These are phyloP conservation scores for Lonchura striata DNA, from an alignment of 2,113 vertebrate genomes.

Conservation along the genomic window DNA sequence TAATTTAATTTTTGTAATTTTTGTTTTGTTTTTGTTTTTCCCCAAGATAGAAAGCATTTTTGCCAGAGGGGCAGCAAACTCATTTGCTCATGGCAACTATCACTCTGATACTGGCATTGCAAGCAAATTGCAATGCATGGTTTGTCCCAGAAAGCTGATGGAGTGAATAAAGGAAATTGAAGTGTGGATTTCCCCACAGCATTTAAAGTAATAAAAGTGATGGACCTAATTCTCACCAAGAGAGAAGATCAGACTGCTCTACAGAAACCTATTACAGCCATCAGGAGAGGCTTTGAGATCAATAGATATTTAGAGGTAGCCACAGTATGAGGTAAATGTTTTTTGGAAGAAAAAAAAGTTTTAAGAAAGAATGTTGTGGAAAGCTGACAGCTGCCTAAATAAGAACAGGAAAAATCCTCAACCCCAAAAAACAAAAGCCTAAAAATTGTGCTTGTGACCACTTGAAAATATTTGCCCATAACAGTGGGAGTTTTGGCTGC, in stretches of 20 bases:
- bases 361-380: neutral
- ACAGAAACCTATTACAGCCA: neutral
- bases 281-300: neutral
- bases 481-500: neutral
- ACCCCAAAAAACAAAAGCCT: fast-evolving
- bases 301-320: neutral
- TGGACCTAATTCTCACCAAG: neutral
- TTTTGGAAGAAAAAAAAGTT: neutral
- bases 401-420: neutral
- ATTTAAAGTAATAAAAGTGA: neutral
- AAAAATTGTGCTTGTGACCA: fast-evolving
- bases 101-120: neutral
- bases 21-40: neutral
- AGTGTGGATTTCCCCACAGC: neutral
- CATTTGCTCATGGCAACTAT: neutral
- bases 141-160: neutral
- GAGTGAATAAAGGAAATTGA: neutral
- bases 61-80: neutral
- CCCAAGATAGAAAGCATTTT: neutral
- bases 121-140: neutral
- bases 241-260: neutral
- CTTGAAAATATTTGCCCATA: neutral
- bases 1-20: too few relatives aligned
- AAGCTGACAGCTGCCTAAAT: neutral
- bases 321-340: neutral